phyloP scores from a whole-genome alignment of 2,888 invertebrate species.

The Phymatocera aterrima region DNA sequence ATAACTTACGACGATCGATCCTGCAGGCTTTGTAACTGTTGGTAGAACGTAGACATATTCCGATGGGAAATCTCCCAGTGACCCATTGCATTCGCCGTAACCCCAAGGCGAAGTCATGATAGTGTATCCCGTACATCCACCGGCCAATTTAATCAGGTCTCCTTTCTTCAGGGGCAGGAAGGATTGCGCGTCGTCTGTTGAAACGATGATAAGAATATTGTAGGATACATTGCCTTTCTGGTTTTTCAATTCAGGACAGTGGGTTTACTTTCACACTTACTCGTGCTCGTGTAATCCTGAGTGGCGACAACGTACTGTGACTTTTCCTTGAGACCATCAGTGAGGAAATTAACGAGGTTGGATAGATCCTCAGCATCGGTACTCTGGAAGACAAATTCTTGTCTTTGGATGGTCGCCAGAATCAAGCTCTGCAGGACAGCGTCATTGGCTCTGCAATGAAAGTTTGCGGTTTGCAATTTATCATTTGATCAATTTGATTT shows the following conservation, averaged over 20 bases:
- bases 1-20: slow-evolving; percentile 57
- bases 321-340: slow-evolving; percentile 90
- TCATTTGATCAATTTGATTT: background rate
- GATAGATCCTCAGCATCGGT: slow-evolving; percentile 91
- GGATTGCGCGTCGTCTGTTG: slow-evolving; percentile 77
- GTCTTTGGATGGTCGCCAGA: slow-evolving; percentile 89
- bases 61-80: slow-evolving; percentile 89
- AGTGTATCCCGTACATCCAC: slow-evolving; percentile 85
- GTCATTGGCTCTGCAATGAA: slow-evolving; percentile 74
- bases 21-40: slow-evolving; percentile 85
- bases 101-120: slow-evolving; percentile 85
- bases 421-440: slow-evolving; percentile 82
- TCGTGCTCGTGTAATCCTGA: slow-evolving; percentile 77
- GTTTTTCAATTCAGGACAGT: background rate
- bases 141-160: slow-evolving; percentile 88
- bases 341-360: slow-evolving; percentile 88
- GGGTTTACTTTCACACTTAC: slow-evolving; percentile 58
- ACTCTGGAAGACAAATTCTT: slow-evolving; percentile 94
- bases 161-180: slow-evolving; percentile 82
- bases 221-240: background rate
- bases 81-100: slow-evolving; percentile 83
- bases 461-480: background rate
- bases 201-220: slow-evolving; percentile 69
- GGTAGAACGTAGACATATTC: slow-evolving; percentile 93
- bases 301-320: slow-evolving; percentile 90